These are phyloP conservation scores for Stratiomys singularior DNA, from an alignment of 2,888 invertebrate genomes.

Conservation along the genomic window DNA sequence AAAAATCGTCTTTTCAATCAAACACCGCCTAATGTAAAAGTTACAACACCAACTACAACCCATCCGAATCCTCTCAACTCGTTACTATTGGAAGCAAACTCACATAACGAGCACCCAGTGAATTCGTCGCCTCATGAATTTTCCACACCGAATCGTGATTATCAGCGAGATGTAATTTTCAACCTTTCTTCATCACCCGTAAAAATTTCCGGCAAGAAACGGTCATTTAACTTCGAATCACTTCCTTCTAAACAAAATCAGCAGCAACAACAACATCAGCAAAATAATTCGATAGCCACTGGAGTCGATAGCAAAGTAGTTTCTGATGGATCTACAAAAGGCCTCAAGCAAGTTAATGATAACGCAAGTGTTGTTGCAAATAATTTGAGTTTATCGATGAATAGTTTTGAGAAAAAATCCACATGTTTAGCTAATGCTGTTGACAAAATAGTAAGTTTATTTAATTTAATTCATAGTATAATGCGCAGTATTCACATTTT, in stretches of 20 bases:
- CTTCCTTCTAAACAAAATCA: background rate
- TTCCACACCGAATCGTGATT: constrained; percentile 54
- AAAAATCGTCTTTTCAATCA: constrained; percentile 64
- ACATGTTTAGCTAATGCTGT: constrained; percentile 56
- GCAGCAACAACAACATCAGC: constrained; percentile 20
- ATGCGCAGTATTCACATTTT: background rate
- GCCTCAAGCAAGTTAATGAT: background rate
- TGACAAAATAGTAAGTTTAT: constrained; percentile 32
- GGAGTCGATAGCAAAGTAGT: background rate
- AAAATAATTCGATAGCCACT: background rate
- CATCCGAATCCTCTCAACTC: constrained; percentile 27
- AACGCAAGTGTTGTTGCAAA: background rate
- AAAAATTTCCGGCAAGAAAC: constrained; percentile 54
- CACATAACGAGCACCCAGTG: background rate
- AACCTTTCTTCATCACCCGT: constrained; percentile 58
- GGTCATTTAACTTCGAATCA: background rate
- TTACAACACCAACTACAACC: constrained; percentile 14
- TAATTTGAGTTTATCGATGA: constrained; percentile 19
- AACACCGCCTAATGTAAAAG: constrained; percentile 49
- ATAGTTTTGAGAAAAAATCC: constrained; percentile 56
- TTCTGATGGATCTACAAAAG: constrained; percentile 16
- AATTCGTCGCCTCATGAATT: constrained; percentile 29
- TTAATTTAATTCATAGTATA: no score
- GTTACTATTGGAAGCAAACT: background rate
- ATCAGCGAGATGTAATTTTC: constrained; percentile 57